These are phyloP conservation scores for Rhagologus leucostigma DNA, from an alignment of 2,113 vertebrate genomes.

Conservation along the genomic window DNA sequence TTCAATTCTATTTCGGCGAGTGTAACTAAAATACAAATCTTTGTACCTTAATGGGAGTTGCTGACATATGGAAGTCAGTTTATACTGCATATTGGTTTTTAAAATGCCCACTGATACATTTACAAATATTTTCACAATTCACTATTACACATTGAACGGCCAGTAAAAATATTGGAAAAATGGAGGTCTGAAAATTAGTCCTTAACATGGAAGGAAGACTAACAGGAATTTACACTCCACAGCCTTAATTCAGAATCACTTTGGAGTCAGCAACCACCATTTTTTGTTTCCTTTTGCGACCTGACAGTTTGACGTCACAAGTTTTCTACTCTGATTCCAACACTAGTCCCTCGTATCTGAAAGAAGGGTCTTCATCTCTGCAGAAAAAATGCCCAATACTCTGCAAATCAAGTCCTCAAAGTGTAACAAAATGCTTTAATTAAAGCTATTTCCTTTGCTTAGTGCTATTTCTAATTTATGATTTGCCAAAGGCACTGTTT, in stretches of 20 bases:
- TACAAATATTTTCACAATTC: background rate
- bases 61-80: background rate
- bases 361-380: background rate
- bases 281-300: background rate
- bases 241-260: background rate
- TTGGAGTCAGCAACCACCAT: background rate
- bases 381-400: background rate
- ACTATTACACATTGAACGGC: background rate
- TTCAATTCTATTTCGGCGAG: background rate
- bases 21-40: background rate
- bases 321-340: background rate
- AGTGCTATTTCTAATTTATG: constrained; percentile 44
- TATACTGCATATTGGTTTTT: background rate
- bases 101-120: background rate
- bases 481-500: constrained; percentile 73
- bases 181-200: background rate
- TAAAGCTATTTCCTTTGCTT: constrained; percentile 43
- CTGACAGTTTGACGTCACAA: background rate
- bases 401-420: constrained; percentile 57
- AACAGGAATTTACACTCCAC: background rate
- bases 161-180: background rate
- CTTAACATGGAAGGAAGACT: background rate
- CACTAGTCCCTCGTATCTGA: background rate
- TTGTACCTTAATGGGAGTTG: background rate
- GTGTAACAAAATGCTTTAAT: constrained; percentile 35